Base-by-base conservation (phyloP, 2,888 invertebrate genomes). In the Aromia moschata region DNA sequence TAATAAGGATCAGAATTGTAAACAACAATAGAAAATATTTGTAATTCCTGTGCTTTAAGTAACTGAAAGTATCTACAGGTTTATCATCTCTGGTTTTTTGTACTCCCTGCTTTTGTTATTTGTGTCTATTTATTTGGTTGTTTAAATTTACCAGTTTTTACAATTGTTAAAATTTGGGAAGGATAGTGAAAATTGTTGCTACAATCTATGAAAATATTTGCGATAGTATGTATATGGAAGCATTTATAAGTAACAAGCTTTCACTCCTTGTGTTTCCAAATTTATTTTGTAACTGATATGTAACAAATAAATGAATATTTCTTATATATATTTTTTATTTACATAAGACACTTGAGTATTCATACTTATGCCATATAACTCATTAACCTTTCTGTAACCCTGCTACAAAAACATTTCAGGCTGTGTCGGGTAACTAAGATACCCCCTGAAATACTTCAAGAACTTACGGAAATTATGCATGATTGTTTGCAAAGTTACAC, bases 1-100 rank as follows among this genome's bases (percentile, higher is more conserved):
- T 40, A 64, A 58, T 68, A 81, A 81, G 68, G 76, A 76, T 56
- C 76, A 76, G 58, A 78, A 78, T 55, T 80, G 80, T 69, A 79
- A 79, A 64, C 80, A 79, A 67, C 80, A 79, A 71, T 80, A 78
- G 36, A 25, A 30, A 58, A 40, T 52, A 33, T 53, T 43, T 20
- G 40, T 43, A 53, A 46, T 30, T 47, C 47, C 36, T 41, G 47
- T 58, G 58, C 58, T 58, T 53, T 44, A 54, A 58, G 30, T 43
- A 37, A 56, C 15, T 56, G 43, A 43, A 49, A 18, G 47, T 47
- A 20, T 47, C 33, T 47, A 47, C 41, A 47, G 41, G 46, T 41
- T n/a, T n/a, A 46, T 33, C 44, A 52, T 33, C 46, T 16, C 38
- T 47, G 33, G 30, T 18, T 47, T 58, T 58, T 58, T 52, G 25